Base-by-base conservation (phyloP, 2,113 vertebrate genomes). In the Motacilla tschutschensis region DNA sequence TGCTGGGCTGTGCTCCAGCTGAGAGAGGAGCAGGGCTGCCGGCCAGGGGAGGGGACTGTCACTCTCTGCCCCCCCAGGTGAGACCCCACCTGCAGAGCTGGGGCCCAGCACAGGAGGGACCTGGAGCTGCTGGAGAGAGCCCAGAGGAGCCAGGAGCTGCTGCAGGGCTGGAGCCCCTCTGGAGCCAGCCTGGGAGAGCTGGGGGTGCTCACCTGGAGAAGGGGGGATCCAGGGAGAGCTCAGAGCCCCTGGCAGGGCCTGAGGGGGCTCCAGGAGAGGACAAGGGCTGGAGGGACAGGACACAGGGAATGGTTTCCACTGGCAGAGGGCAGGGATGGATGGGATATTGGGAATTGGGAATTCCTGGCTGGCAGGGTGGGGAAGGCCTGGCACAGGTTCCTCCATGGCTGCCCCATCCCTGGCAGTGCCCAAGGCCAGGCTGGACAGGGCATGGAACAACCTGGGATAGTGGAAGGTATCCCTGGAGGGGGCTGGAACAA, bases 201-300 rank as follows among this genome's bases (percentile, higher is more conserved):
- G 43, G 43, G 31, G 0, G 0, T 4, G 80, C 0, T 50, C 60
- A 0, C 1, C 31, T 65, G 69, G 43, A 57, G 24, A 35, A 5
- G 35, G 0, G 28, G 40, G 67, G 48, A 0, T 48, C 35, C 59
- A 57, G 59, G 59, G 14, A 60, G 13, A 70, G 3, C 65, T 70
- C 38, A 35, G 46, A 35, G 43, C 8, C 7, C 22, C 17, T 35
- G 1, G 0, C 35, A 64, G 50, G 4, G 50, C 20, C 59, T 25
- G 0, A 25, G 41, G 50, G 31, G 17, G 59, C 59, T 74, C 36
- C 44, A 43, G 70, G 44, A 66, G 70, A 66, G 44, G 69, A 48
- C 35, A 64, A 64, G 79, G 59, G 0, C 0, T n/a, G 44, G n/a
- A 59, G 38, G 28, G 53, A 59, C 71, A 75, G 62, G 44, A 59